Base-by-base conservation (phyloP, 1,140 invertebrate species). In the Ephestia elutella region DNA sequence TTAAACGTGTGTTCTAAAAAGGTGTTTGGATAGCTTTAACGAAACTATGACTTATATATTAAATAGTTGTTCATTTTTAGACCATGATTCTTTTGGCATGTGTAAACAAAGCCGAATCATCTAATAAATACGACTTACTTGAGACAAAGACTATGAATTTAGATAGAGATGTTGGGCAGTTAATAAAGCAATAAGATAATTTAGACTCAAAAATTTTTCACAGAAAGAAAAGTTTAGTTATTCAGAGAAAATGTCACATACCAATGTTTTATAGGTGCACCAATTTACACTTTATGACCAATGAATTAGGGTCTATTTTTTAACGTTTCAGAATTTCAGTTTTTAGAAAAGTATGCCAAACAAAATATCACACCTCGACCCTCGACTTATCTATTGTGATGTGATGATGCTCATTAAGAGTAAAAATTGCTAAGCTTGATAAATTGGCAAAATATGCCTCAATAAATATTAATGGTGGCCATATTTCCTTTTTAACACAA, bases 361-460 rank as follows among this genome's bases (percentile, higher is more conserved):
- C 2, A 54, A 53, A 54, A 59, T 51, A 58, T 55, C 30, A 55
- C 58, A 7, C 21, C 21, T 25, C 21, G 21, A 25, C 49, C 28
- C 48, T 49, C 15, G 49, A 60, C 28, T 60, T 55, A 13, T 62
- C 54, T 56, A 62, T 70, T 65, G 68, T 62, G 58, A 35, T 53
- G 32, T 48, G 25, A 28, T 28, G 25, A 32, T 32, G 13, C 38
- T 62, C 68, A 70, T 70, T 63, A 70, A 65, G 44, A 32, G 56
- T 60, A 58, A 65, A 67, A 65, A 54, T 61, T 44, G 53, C 51
- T 35, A 50, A 63, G 35, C 59, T 65, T 62, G 62, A 70, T 70
- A 59, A 60, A 66, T 66, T 60, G 59, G 53, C 25, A 58, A 62
- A 62, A 65, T 35, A 61, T 61, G 55, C 60, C 49, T 51, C 53